Evolutionary conservation across 2,797 vertebrate genomes (phyloP).

Genomic region (Rhinella marina): DNA sequence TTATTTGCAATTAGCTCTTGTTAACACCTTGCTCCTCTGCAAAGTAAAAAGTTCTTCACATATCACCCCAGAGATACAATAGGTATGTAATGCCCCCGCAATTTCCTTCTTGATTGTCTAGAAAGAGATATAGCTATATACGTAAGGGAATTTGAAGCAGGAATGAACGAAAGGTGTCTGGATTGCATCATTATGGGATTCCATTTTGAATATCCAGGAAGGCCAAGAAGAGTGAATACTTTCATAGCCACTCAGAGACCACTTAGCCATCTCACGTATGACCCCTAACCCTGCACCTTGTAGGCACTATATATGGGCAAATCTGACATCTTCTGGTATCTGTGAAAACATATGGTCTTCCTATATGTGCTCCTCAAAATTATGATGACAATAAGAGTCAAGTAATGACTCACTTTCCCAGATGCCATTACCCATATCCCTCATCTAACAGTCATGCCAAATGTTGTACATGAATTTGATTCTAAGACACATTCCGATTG

Average conservation of each 20-base stretch:
- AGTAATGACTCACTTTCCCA: neutral
- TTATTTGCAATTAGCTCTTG: too few relatives aligned
- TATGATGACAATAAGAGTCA: neutral
- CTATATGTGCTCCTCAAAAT: neutral
- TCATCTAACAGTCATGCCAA: neutral
- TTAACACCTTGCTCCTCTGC: too few relatives aligned
- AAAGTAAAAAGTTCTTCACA: too few relatives aligned
- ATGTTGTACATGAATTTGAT: conserved; percentile 17
- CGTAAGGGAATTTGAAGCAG: too few relatives aligned
- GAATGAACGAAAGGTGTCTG: neutral
- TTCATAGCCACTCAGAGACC: neutral
- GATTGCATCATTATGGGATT: neutral
- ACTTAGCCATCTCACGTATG: neutral
- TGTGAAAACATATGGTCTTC: neutral
- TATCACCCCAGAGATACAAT: too few relatives aligned
- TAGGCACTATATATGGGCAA: neutral
- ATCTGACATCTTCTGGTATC: neutral
- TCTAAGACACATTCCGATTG: conserved; percentile 13
- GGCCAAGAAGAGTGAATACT: neutral
- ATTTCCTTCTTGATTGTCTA: too few relatives aligned
- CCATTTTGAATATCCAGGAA: neutral
- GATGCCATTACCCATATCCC: neutral
- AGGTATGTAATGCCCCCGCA: too few relatives aligned
- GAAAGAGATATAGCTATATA: too few relatives aligned
- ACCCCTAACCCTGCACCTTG: neutral